These are phyloP conservation scores for Dysdera silvatica DNA, from an alignment of 1,140 invertebrate genomes.

Conservation along the genomic window DNA sequence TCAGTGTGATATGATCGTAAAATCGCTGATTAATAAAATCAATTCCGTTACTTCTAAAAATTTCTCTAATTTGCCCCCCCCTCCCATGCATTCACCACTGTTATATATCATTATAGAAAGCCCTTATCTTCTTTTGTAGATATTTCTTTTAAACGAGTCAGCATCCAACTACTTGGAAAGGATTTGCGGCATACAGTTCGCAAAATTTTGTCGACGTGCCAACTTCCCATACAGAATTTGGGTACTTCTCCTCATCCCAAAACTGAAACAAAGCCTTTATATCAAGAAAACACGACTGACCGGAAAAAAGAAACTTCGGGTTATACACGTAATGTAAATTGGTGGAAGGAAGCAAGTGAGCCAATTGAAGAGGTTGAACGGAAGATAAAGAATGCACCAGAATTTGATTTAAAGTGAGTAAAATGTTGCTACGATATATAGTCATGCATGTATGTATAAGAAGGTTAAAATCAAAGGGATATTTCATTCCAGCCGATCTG, in stretches of 20 bases:
- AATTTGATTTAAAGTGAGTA: constrained; percentile 25
- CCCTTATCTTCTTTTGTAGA: constrained; percentile 1
- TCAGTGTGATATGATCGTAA: too few species aligned
- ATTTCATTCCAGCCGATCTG: too few species aligned
- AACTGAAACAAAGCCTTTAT: background rate
- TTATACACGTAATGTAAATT: background rate
- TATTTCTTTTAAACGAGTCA: constrained; percentile 33
- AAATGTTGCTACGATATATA: too few species aligned
- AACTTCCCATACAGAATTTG: constrained; percentile 72
- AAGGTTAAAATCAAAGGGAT: too few species aligned
- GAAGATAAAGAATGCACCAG: constrained; percentile 23
- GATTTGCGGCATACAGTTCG: constrained; percentile 65
- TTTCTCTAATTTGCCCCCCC: too few species aligned
- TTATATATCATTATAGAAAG: too few species aligned
- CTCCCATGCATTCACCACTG: too few species aligned
- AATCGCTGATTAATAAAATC: too few species aligned
- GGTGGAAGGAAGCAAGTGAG: constrained; percentile 13
- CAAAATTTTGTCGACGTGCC: constrained; percentile 67
- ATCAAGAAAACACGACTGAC: background rate
- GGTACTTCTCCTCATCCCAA: constrained; percentile 54
- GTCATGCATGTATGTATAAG: too few species aligned
- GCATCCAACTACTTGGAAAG: constrained; percentile 45
- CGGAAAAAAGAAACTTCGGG: background rate
- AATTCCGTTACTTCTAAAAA: too few species aligned
- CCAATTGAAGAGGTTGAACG: constrained; percentile 16